phyloP scores from a whole-genome alignment of 2,797 vertebrate species.

The Phaenicophaeus curvirostris region DNA sequence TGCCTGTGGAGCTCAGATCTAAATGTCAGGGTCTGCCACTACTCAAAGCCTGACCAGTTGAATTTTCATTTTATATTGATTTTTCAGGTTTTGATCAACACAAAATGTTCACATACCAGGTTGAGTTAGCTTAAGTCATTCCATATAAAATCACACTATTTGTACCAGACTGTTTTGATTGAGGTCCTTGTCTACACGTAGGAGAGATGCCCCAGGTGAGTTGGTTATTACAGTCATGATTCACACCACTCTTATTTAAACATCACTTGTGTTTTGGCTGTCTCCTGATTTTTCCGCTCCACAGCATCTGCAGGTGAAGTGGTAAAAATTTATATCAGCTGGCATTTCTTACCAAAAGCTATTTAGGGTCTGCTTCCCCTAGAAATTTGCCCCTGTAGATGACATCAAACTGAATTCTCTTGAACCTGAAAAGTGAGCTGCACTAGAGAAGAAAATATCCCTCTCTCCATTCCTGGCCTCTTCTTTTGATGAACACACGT shows the following conservation, averaged over 20 bases:
- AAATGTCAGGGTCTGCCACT: neutral
- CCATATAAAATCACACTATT: neutral
- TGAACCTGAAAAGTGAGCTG: neutral
- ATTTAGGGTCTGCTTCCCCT: neutral
- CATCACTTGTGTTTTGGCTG: conserved; percentile 22
- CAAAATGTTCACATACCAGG: neutral
- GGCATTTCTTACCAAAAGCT: neutral
- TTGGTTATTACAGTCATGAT: conserved; percentile 56
- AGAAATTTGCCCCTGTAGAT: neutral
- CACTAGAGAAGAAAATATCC: neutral
- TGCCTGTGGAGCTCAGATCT: neutral
- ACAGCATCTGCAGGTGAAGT: neutral
- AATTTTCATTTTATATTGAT: conserved; percentile 24
- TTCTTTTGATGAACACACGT: neutral
- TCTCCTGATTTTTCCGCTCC: neutral
- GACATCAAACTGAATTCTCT: neutral
- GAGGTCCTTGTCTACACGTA: neutral
- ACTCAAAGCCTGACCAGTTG: neutral
- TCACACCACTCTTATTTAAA: conserved; percentile 37
- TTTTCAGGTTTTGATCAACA: conserved; percentile 20
- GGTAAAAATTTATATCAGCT: neutral
- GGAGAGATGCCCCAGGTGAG: conserved; percentile 42
- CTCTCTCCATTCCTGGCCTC: neutral
- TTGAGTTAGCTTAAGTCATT: conserved; percentile 2
- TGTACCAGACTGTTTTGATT: conserved; percentile 25